Conservation (phyloP, 2,888 invertebrate species). For the Diarsia brunnea region DNA sequence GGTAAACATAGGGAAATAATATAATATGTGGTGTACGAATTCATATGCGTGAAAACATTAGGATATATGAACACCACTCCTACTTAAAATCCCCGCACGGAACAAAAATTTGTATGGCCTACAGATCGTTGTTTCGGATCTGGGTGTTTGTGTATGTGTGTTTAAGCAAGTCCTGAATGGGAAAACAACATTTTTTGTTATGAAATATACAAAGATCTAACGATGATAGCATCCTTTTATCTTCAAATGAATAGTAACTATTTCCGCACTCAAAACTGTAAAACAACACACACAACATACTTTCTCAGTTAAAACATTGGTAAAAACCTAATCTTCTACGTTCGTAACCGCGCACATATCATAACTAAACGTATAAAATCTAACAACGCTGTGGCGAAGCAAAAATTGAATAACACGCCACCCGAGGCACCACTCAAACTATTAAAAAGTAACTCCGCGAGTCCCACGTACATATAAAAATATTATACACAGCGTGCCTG, state of each 20-base stretch:
- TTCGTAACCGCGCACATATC: conserved; percentile 26
- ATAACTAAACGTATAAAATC: conserved; percentile 53
- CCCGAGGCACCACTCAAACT: conserved; percentile 79
- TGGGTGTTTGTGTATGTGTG: too few species aligned
- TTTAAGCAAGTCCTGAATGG: too few species aligned
- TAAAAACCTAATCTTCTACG: conserved; percentile 1
- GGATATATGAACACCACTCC: too few species aligned
- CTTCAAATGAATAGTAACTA: not conserved
- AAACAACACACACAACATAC: not conserved
- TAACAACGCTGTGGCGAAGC: conserved; percentile 60
- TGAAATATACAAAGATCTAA: not conserved
- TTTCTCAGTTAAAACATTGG: not conserved
- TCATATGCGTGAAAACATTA: too few species aligned
- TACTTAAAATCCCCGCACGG: too few species aligned
- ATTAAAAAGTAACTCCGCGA: conserved; percentile 75
- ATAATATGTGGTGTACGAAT: too few species aligned
- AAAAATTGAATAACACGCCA: conserved; percentile 78
- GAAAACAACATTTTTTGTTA: not conserved
- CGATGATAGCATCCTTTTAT: not conserved
- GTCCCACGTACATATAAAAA: conserved; percentile 48
- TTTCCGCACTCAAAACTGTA: not conserved
- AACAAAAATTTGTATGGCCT: too few species aligned
- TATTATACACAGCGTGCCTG: conserved; percentile 29
- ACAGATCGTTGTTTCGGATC: too few species aligned
- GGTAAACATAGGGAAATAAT: too few species aligned